These are phyloP conservation scores for Sinella curviseta DNA, from an alignment of 1,140 invertebrate genomes.

Conservation along the genomic window DNA sequence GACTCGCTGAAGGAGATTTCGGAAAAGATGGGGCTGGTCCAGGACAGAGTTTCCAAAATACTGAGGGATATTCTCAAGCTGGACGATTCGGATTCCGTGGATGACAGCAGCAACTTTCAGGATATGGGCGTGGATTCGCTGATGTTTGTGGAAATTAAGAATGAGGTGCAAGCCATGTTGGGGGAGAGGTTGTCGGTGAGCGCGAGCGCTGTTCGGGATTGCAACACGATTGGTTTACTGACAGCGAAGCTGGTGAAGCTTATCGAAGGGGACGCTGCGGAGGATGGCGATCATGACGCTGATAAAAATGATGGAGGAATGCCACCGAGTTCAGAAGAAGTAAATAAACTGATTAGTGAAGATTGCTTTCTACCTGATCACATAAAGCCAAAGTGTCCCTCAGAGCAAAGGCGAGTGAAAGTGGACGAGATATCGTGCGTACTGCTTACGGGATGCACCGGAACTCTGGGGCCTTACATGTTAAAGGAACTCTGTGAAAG, in stretches of 20 bases:
- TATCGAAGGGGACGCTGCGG: neutral
- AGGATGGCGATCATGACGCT: neutral
- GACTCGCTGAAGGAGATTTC: neutral
- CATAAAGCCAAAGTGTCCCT: neutral
- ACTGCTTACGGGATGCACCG: neutral
- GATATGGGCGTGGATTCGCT: conserved; percentile 3
- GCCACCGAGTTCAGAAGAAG: neutral
- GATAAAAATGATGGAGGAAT: neutral
- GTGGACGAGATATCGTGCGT: neutral
- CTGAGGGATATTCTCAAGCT: neutral
- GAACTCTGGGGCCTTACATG: neutral
- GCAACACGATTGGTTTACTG: neutral
- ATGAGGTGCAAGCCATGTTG: neutral
- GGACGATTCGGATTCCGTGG: neutral
- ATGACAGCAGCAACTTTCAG: neutral
- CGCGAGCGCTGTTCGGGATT: neutral
- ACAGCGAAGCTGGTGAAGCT: neutral
- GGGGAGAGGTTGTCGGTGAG: neutral
- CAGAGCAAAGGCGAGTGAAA: neutral
- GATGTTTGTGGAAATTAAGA: conserved; percentile 12
- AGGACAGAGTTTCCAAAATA: neutral
- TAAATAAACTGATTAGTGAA: neutral
- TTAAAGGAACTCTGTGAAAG: neutral
- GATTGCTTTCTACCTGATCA: neutral
- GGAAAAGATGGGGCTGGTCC: neutral